A percentile compares a stretch with the other conserved stretches of the same genome.
These are phyloP conservation scores for Urocitellus parryii DNA, from an alignment of 2,113 vertebrate genomes.

Conservation along the genomic window DNA sequence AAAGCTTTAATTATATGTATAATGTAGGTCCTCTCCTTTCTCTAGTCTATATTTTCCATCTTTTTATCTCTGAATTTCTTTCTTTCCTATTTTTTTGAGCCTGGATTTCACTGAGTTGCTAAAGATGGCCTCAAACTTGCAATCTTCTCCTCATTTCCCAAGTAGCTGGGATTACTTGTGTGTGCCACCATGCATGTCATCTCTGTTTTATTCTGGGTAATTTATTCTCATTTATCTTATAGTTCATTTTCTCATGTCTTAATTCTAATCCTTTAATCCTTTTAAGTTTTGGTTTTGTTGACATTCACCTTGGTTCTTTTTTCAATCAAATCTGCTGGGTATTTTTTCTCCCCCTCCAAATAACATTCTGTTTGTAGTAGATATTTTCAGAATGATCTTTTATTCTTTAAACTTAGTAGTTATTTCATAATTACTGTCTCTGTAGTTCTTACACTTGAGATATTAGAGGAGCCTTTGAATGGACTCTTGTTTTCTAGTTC, in stretches of 20 bases:
- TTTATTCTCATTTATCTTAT: conserved; percentile 55
- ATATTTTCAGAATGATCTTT: conserved; percentile 15
- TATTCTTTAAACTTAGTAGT: conserved; percentile 1
- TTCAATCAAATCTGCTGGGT: not conserved
- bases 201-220: conserved; percentile 5
- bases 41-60: not conserved
- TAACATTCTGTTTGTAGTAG: not conserved
- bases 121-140: no score
- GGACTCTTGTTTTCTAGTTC: not conserved
- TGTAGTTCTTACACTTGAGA: not conserved
- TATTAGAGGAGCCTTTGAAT: conserved; percentile 29
- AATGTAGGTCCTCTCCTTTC: not conserved
- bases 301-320: no score
- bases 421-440: conserved; percentile 24
- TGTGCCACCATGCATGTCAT: no score
- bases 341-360: not conserved
- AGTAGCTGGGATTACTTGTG: no score
- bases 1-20: not conserved
- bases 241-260: conserved; percentile 27
- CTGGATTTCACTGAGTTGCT: no score
- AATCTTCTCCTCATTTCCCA: no score
- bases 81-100: no score
- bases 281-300: conserved; percentile 30
- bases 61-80: not conserved
- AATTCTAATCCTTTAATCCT: not conserved